Evolutionary conservation across 2,888 invertebrate genomes (phyloP), one percentile per base, ranked within the genome.

Genomic region (Caenorhabditis imperialis): DNA sequence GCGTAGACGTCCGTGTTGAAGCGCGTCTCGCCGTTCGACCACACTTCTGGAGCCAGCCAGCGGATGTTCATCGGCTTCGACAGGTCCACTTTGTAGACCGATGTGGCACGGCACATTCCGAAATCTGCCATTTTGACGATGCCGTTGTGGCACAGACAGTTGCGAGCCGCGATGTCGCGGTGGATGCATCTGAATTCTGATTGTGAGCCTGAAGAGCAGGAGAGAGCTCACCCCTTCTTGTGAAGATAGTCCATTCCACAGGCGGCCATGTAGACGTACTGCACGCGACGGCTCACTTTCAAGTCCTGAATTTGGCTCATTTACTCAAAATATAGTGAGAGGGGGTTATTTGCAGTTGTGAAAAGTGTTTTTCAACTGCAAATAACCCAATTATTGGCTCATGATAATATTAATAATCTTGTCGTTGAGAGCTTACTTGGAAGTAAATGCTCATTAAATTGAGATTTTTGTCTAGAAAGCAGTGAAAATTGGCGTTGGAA

Each of bases 1-100:
- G 84, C 84, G 67, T 82, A 84, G 51, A 83, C 63, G 63, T 84
- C 84, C 10, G 84, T 84, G 63, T 78, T 77, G 74, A 75, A 79
- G 20, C 79, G 79, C 10, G 84, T 84, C 62, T 84, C 82, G 14
- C 81, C 84, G 27, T 74, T 83, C 25, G 72, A 67, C 84, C 83
- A 84, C 6, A 84, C 84, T 63, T 84, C 84, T 14, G 84, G 84
- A 18, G 83, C 83, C 27, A 84, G 71, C 84, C 84, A 84, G 33
- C 84, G 80, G 10, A 84, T 82, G 62, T 84, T 84, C 54, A 75
- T 61, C 30, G 84, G 83, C 50, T 84, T 84, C 37, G 58, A 54
- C 12, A 84, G 76, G 57, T 84, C 84, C 30, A 81, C 75, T 65
- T 81, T 78, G 57, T 78, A 78, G 48, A 77, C 73, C 23, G 77